Conservation (phyloP, 2,113 vertebrate genomes). For the Grallaria varia region DNA sequence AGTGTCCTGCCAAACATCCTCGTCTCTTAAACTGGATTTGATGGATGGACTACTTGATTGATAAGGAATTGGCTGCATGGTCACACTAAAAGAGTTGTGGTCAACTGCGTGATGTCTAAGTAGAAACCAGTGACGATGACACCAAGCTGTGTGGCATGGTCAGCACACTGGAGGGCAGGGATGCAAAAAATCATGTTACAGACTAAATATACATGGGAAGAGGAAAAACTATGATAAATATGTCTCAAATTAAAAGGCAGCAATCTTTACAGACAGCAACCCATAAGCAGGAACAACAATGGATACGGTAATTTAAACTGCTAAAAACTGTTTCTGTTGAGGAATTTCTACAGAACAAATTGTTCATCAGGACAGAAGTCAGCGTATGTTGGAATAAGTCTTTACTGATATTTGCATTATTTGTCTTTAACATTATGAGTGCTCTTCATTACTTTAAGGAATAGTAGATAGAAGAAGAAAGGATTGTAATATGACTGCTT, state of each 20-base stretch:
- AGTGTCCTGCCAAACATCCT: not conserved
- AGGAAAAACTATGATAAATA: not conserved
- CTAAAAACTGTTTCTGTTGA: not conserved
- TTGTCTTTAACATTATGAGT: not conserved
- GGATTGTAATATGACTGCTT: not conserved
- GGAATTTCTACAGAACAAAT: not conserved
- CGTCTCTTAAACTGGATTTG: not conserved
- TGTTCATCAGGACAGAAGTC: not conserved
- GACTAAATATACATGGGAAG: not conserved
- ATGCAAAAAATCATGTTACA: not conserved
- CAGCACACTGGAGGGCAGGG: not conserved
- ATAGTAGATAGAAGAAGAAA: not conserved
- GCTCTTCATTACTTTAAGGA: not conserved
- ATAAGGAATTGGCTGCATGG: not conserved
- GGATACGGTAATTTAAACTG: not conserved
- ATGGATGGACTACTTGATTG: not conserved
- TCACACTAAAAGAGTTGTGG: not conserved
- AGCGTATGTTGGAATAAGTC: not conserved
- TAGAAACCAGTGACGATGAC: not conserved
- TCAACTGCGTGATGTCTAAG: not conserved
- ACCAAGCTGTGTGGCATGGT: not conserved
- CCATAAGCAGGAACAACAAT: not conserved
- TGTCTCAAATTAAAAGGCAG: not conserved
- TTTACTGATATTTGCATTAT: accelerated
- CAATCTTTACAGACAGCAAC: not conserved